A percentile compares a stretch with the other conserved stretches of the same genome.
Evolutionary conservation across 1,140 invertebrate species (phyloP).

Genomic region (Periplaneta americana): DNA sequence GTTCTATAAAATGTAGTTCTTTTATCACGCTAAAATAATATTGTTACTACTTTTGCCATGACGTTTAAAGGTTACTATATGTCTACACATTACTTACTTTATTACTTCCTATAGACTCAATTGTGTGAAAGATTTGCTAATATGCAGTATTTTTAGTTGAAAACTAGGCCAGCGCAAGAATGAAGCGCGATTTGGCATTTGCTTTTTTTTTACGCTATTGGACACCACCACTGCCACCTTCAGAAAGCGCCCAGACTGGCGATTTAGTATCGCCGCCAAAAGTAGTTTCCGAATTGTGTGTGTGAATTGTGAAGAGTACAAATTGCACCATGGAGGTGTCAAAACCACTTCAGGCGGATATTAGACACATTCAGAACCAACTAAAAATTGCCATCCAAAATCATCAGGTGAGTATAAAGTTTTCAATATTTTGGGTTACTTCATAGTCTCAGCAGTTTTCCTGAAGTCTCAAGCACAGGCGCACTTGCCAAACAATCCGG

Average conservation of each 20-base stretch:
- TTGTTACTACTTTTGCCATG: not conserved
- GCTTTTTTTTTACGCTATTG: not conserved
- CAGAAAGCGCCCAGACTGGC: not conserved
- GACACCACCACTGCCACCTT: not conserved
- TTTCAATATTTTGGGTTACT: constrained; percentile 21
- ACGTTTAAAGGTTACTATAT: not conserved
- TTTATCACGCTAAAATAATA: not conserved
- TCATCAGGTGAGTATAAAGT: constrained; percentile 53
- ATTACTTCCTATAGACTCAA: not conserved
- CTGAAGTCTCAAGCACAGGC: constrained; percentile 1
- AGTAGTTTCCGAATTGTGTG: not conserved
- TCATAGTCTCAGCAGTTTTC: not conserved
- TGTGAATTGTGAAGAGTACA: not conserved
- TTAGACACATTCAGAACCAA: constrained; percentile 53
- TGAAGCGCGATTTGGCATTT: not conserved
- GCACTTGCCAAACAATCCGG: not conserved
- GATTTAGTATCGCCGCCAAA: not conserved
- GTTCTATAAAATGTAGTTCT: constrained; percentile 4
- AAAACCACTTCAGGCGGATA: constrained; percentile 55
- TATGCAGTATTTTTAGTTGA: not conserved
- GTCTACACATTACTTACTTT: not conserved
- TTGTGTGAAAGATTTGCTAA: not conserved
- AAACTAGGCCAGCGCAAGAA: not conserved
- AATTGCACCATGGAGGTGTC: constrained; percentile 51
- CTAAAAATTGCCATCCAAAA: constrained; percentile 58